A percentile compares a stretch with the other conserved stretches of the same genome.
These are phyloP conservation scores for Hippocampus zosterae DNA, from an alignment of 2,113 vertebrate genomes.

Conservation along the genomic window DNA sequence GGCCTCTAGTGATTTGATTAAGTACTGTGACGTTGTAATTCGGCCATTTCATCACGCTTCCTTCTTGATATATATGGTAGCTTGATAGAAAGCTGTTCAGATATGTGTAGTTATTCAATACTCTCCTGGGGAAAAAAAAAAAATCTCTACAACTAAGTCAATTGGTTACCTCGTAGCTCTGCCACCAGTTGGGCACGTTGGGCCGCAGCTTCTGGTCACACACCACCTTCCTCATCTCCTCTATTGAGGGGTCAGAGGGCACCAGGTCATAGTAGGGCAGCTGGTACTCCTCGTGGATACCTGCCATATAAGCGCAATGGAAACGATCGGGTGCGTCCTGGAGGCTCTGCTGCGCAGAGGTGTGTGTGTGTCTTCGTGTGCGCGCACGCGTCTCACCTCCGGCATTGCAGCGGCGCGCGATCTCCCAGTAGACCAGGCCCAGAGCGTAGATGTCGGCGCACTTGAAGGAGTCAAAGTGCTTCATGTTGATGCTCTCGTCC, in stretches of 20 bases:
- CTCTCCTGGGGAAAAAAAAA: too few relatives aligned
- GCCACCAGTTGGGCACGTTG: slow-evolving; percentile 98
- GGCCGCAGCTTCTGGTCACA: slow-evolving; percentile 95
- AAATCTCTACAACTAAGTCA: too few relatives aligned
- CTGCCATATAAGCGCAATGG: slow-evolving; percentile 52
- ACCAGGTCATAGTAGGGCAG: slow-evolving; percentile 96
- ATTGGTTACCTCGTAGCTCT: slow-evolving; percentile 89
- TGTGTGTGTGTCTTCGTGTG: too few relatives aligned
- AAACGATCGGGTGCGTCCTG: too few relatives aligned
- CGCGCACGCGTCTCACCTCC: slow-evolving; percentile 75
- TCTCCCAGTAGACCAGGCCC: slow-evolving; percentile 97
- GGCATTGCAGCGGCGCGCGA: slow-evolving; percentile 88
- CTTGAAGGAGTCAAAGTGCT: slow-evolving; percentile 98
- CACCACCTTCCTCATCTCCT: slow-evolving; percentile 99
- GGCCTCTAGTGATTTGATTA: too few relatives aligned
- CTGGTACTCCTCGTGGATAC: slow-evolving; percentile 97
- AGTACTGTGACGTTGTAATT: too few relatives aligned
- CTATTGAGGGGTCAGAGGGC: slow-evolving; percentile 96
- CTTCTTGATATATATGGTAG: too few relatives aligned
- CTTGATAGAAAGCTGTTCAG: too few relatives aligned
- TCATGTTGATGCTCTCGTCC: slow-evolving; percentile 98
- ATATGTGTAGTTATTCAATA: too few relatives aligned
- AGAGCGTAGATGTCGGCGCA: slow-evolving; percentile 96
- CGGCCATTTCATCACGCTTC: too few relatives aligned
- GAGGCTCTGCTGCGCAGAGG: too few relatives aligned